Evolutionary conservation across 2,888 invertebrate species (phyloP), one percentile per base, ranked within the genome.

Genomic region (Tetropium fuscum): DNA sequence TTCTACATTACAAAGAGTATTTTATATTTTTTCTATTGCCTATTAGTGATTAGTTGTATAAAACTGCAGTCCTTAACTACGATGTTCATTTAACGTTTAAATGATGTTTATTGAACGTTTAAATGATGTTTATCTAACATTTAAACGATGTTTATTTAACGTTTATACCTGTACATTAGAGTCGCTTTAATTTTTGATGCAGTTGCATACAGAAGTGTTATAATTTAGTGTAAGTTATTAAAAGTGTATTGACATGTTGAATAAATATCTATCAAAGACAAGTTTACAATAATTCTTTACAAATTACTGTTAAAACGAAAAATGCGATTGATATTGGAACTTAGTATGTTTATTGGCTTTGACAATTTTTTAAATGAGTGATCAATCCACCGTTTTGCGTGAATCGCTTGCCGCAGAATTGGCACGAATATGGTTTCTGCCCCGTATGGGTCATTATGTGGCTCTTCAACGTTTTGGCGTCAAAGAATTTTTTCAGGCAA

Each of bases 381-480:
- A 58, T 60, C 20, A 72, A 55, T n/a, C 64, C 60, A 47, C 77
- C 75, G 11, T 66, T 68, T 48, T 78, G 76, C 11, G 73, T 65
- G 65, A 78, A 79, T 44, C 69, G 64, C 53, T 72, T 72, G 1
- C 74, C 73, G 53, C 80, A 80, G 68, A 71, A 74, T 49, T 73
- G 74, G 62, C 79, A 80, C 0, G 67, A 60, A 51, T 72, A 77
- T 0, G 77, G 74, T 63, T 78, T 78, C 47, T 78, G 72, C 2
- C 77, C 78, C 3, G 77, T 77, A 57, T 80, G 80, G 0, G 72
- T 74, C 53, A 73, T 55, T 51, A 78, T 71, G 54, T 80, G 80
- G 19, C 69, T 71, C 53, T 78, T 78, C 20, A 80, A 69, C 18
- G 76, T 75, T 53, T 75, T 75, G 8, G 75, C 66, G 48, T 78